Conservation (phyloP, 64 coral and sea anemone genomes). For the Cladopsammia gracilis region DNA sequence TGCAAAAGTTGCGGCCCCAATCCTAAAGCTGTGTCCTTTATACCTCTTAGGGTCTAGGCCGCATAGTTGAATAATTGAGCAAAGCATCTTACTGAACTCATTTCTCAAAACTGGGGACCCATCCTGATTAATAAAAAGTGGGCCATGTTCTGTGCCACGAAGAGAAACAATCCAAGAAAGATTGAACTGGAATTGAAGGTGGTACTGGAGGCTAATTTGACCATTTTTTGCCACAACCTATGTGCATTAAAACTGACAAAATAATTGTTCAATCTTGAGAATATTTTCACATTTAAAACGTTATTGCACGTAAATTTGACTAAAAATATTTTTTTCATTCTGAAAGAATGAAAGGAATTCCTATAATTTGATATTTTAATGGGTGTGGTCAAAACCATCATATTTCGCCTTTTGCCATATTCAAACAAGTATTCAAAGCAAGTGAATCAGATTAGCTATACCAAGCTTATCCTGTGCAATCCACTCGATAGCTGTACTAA, state of each 20-base stretch:
- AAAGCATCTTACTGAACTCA: not conserved
- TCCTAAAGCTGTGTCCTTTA: constrained; percentile 36
- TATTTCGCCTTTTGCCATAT: no score
- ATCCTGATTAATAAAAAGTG: not conserved
- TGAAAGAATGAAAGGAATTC: no score
- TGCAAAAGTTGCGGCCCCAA: constrained; percentile 31
- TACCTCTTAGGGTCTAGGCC: not conserved
- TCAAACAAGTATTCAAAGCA: constrained; percentile 5
- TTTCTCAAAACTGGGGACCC: not conserved
- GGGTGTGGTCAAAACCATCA: no score
- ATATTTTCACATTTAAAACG: no score
- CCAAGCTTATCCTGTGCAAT: not conserved
- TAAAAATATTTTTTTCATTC: no score
- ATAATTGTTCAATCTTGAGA: not conserved
- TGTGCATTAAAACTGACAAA: not conserved
- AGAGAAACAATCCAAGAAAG: not conserved
- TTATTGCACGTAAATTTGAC: no score
- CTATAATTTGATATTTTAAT: no score
- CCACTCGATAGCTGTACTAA: constrained; percentile 23
- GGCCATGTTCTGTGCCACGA: not conserved
- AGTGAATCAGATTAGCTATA: not conserved
- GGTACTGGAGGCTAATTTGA: no score
- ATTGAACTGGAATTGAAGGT: not conserved
- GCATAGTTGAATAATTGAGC: not conserved
- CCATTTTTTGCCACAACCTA: not conserved